Evolutionary conservation across 2,113 vertebrate species (phyloP).

Genomic region (Felis chaus): DNA sequence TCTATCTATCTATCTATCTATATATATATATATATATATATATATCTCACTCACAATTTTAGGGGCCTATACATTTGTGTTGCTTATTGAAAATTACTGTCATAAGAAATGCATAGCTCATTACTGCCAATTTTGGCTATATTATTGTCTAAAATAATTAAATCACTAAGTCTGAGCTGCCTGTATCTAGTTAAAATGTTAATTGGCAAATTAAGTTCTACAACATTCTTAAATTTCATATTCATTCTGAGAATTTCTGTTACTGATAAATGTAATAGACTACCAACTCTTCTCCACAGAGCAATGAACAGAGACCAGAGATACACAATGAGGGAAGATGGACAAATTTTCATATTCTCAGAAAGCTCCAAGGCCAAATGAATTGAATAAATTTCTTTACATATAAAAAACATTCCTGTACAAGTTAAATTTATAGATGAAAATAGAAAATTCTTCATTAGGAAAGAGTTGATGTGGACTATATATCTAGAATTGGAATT

Average conservation of each 20-base stretch:
- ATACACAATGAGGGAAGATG: neutral
- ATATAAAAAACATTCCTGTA: neutral
- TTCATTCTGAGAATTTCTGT: neutral
- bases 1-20: too few relatives aligned
- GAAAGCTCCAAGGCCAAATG: neutral
- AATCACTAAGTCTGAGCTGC: neutral
- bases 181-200: neutral
- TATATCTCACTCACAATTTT: neutral
- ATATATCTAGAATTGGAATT: conserved; percentile 1
- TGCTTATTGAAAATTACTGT: neutral
- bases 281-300: neutral
- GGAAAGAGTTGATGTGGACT: neutral
- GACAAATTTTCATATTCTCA: neutral
- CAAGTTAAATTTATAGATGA: conserved; percentile 19
- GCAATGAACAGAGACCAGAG: neutral
- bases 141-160: neutral
- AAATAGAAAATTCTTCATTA: neutral
- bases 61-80: neutral
- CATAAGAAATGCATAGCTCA: neutral
- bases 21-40: neutral
- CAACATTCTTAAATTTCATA: conserved; percentile 25
- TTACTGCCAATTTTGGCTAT: neutral
- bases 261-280: neutral
- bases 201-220: conserved; percentile 20
- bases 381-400: neutral